Evolutionary conservation across 1,140 invertebrate genomes (phyloP).

Genomic region (Achroia grisella): DNA sequence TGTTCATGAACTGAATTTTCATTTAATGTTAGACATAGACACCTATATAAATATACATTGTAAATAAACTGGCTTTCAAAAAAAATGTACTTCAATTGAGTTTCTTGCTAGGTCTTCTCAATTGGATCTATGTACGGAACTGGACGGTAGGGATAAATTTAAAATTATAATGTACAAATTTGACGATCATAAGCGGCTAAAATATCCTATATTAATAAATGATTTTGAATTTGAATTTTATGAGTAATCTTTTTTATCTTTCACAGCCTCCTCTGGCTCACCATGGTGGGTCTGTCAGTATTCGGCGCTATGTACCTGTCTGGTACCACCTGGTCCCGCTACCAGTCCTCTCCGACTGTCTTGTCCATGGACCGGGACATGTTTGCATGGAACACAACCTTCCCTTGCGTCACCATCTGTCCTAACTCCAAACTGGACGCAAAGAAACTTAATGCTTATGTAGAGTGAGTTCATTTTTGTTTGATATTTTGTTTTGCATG

Average conservation of each 20-base stretch:
- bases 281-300: slow-evolving; percentile 39
- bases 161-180: too few relatives aligned
- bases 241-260: background rate
- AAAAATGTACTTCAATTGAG: too few relatives aligned
- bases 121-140: too few relatives aligned
- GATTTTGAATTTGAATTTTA: too few relatives aligned
- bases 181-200: too few relatives aligned
- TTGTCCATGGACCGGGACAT: slow-evolving; percentile 83
- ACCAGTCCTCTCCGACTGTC: slow-evolving; percentile 80
- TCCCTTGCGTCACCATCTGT: slow-evolving; percentile 76
- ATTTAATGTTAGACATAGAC: too few relatives aligned
- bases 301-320: slow-evolving; percentile 70
- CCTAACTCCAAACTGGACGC: slow-evolving; percentile 69
- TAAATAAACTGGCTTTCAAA: too few relatives aligned
- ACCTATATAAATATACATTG: too few relatives aligned
- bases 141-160: too few relatives aligned
- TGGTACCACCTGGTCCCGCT: slow-evolving; percentile 76
- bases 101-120: too few relatives aligned
- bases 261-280: slow-evolving; percentile 49
- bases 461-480: slow-evolving; percentile 49
- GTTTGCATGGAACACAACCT: slow-evolving; percentile 81
- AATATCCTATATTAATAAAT: too few relatives aligned
- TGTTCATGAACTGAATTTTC: too few relatives aligned
- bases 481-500: background rate
- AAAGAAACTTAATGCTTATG: slow-evolving; percentile 64